Conservation (phyloP, 2,113 vertebrate species). For the Circaetus gallicus region DNA sequence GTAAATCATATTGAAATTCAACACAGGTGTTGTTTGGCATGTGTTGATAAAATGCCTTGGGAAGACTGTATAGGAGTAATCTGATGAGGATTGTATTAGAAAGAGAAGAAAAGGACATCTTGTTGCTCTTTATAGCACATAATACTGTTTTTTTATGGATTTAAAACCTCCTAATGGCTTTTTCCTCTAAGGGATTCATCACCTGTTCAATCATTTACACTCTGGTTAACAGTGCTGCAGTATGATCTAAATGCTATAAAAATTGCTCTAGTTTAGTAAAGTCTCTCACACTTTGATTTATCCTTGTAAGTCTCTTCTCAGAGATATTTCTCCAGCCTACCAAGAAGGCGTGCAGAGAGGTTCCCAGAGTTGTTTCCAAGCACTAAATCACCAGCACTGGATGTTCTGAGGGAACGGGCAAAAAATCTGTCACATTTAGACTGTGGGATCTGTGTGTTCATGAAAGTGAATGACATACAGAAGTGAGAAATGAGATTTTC, state of each 20-base stretch:
- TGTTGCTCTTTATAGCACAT: conserved; percentile 34
- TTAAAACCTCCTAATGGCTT: conserved; percentile 51
- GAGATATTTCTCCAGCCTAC: neutral
- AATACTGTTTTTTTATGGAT: conserved; percentile 21
- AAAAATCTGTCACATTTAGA: conserved; percentile 2
- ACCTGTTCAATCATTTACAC: conserved; percentile 65
- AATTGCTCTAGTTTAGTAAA: conserved; percentile 55
- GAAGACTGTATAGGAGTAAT: neutral
- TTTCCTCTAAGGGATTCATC: conserved; percentile 56
- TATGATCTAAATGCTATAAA: conserved; percentile 64
- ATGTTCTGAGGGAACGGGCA: neutral
- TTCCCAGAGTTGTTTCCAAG: neutral
- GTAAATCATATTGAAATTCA: conserved; percentile 9
- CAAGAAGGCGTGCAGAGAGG: neutral
- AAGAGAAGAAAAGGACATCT: conserved; percentile 19
- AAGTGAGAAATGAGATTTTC: conserved; percentile 5
- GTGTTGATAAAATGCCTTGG: neutral
- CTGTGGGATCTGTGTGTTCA: neutral
- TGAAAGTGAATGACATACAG: conserved; percentile 23
- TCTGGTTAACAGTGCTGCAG: conserved; percentile 45
- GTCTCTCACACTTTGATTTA: conserved; percentile 58
- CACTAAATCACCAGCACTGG: neutral
- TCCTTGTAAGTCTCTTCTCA: conserved; percentile 31
- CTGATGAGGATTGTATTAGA: conserved; percentile 5
- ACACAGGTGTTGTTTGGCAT: neutral